phyloP scores from a whole-genome alignment of 2,797 vertebrate genomes.

The Microcaecilia unicolor region DNA sequence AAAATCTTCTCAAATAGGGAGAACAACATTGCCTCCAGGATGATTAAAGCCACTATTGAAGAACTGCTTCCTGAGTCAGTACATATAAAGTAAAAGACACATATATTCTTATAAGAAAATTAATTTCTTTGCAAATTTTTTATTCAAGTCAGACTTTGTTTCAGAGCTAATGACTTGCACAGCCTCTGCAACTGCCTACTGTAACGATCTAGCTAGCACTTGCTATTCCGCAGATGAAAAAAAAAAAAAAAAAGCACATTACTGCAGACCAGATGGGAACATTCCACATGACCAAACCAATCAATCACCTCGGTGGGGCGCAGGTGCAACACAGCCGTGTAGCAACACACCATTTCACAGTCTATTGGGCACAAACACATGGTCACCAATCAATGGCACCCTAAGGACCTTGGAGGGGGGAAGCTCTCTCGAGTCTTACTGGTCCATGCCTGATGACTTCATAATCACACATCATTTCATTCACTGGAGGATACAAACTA shows the following conservation, averaged over 20 bases:
- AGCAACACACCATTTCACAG: conserved; percentile 99
- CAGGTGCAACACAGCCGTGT: conserved; percentile 99
- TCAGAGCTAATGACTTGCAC: conserved; percentile 38
- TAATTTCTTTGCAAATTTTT: conserved; percentile 9
- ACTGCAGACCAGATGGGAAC: conserved; percentile 99
- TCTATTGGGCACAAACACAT: conserved; percentile 99
- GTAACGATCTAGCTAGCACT: conserved; percentile 66
- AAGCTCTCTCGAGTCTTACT: conserved; percentile 75
- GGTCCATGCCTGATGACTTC: conserved; percentile 99
- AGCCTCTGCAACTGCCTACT: conserved; percentile 62
- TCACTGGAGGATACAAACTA: conserved; percentile 85
- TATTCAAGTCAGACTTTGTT: conserved; percentile 33
- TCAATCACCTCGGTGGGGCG: conserved; percentile 97
- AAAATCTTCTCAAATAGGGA: too few species aligned
- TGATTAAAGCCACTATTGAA: background rate
- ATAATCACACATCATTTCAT: conserved; percentile 99
- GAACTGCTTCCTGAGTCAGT: too few species aligned
- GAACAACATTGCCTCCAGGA: too few species aligned
- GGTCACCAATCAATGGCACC: conserved; percentile 99
- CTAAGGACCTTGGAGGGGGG: conserved; percentile 78
- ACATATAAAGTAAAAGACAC: background rate
- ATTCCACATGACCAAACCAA: conserved; percentile 99
- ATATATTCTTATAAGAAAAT: conserved; percentile 11
- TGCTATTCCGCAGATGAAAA: conserved; percentile 62
- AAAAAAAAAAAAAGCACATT: conserved; percentile 72